Evolutionary conservation across 35 echinoderm and acorn worm species (phyloP).

Genomic region (Eucidaris tribuloides): DNA sequence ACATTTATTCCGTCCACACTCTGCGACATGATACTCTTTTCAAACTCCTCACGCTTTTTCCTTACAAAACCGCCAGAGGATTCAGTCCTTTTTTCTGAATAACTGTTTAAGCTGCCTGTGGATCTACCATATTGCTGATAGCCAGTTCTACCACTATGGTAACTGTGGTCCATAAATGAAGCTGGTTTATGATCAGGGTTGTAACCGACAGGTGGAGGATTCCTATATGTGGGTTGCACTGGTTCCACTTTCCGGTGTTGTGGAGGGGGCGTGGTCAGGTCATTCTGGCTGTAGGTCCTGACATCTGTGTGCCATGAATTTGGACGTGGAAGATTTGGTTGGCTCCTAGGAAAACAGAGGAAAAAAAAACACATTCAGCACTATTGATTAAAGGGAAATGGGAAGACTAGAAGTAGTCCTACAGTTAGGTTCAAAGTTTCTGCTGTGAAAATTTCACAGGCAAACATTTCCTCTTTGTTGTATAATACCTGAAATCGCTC

Average conservation of each 20-base stretch:
- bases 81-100: not conserved
- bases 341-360: not conserved
- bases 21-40: not conserved
- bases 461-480: no score
- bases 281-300: not conserved
- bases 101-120: not conserved
- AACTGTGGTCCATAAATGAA: not conserved
- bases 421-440: no score
- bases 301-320: conserved; percentile 14
- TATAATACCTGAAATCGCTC: no score
- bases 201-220: not conserved
- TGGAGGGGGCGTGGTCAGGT: not conserved
- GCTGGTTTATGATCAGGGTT: not conserved
- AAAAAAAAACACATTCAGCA: no score
- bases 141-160: not conserved
- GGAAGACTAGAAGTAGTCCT: no score
- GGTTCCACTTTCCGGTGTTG: not conserved
- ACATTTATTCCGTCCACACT: not conserved
- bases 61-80: not conserved
- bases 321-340: not conserved
- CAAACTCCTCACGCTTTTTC: not conserved
- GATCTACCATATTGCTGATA: conserved; percentile 1
- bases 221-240: not conserved
- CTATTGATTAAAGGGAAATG: no score
- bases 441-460: no score